Conservation (phyloP, 2,113 vertebrate genomes). For the Willisornis vidua region DNA sequence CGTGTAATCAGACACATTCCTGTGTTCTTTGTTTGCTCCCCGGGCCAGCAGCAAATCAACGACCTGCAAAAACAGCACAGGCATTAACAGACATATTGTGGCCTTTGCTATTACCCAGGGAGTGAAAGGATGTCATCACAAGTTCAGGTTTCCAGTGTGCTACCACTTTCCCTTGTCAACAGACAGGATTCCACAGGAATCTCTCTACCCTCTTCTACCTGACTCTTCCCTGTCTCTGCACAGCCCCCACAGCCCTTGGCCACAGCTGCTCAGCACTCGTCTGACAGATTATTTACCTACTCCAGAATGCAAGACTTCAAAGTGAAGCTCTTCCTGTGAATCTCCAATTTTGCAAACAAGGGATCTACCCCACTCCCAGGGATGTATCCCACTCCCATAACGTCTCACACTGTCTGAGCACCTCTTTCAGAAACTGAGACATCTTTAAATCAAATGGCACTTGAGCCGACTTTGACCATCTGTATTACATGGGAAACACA, state of each 20-base stretch:
- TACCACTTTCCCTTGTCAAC: neutral
- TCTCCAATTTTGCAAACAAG: neutral
- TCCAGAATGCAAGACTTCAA: neutral
- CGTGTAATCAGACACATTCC: slow-evolving; percentile 98
- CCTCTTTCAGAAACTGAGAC: neutral
- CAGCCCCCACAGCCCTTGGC: neutral
- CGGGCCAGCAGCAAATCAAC: slow-evolving; percentile 95
- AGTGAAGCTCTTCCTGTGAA: neutral
- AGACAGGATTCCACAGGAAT: neutral
- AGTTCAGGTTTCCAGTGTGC: neutral
- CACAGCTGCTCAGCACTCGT: neutral
- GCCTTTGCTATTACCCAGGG: neutral
- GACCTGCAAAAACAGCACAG: slow-evolving; percentile 77
- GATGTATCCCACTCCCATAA: neutral
- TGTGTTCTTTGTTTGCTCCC: slow-evolving; percentile 98
- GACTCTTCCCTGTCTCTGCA: neutral
- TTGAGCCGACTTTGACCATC: neutral
- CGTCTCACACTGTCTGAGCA: neutral
- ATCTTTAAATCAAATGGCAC: neutral
- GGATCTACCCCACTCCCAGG: neutral
- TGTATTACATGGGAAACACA: neutral
- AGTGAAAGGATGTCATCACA: neutral
- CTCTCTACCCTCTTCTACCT: neutral
- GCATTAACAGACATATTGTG: neutral
- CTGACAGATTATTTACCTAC: neutral